Evolutionary conservation across 2,113 vertebrate genomes (phyloP).

Genomic region (Piaya cayana): DNA sequence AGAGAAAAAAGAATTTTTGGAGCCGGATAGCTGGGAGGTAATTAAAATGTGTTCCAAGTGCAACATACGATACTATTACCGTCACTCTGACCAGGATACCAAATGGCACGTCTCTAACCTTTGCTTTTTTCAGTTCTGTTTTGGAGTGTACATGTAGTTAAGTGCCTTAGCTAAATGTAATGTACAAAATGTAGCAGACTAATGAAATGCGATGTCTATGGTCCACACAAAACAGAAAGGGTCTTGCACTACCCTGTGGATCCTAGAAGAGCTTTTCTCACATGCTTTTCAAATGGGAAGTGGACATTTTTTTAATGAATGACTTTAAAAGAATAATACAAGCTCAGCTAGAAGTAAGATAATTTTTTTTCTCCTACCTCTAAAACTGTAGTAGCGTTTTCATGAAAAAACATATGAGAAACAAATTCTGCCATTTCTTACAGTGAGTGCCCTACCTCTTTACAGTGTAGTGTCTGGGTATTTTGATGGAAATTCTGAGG

Average conservation of each 20-base stretch:
- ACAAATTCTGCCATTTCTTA: not conserved
- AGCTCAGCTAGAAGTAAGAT: not conserved
- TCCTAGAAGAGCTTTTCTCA: not conserved
- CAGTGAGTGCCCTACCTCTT: not conserved
- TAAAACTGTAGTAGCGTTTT: not conserved
- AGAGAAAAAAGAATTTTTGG: constrained; percentile 93
- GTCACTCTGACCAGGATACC: not conserved
- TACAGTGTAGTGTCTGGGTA: not conserved
- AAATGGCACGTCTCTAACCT: not conserved
- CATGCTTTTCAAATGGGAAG: not conserved
- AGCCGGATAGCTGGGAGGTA: constrained; percentile 99
- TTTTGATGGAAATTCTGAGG: not conserved
- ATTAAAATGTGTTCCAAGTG: constrained; percentile 10
- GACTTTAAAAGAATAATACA: not conserved
- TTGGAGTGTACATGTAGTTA: not conserved
- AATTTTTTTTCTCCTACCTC: not conserved
- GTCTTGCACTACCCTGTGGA: constrained; percentile 23
- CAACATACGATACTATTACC: not conserved
- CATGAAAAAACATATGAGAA: not conserved
- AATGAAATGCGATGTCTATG: not conserved
- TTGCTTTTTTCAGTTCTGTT: not conserved
- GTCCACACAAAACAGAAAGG: not conserved
- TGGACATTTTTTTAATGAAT: not conserved
- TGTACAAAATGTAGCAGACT: not conserved
- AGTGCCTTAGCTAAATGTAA: not conserved